These are phyloP conservation scores for Apocheima hispidaria DNA, from an alignment of 2,888 invertebrate species.

Conservation along the genomic window DNA sequence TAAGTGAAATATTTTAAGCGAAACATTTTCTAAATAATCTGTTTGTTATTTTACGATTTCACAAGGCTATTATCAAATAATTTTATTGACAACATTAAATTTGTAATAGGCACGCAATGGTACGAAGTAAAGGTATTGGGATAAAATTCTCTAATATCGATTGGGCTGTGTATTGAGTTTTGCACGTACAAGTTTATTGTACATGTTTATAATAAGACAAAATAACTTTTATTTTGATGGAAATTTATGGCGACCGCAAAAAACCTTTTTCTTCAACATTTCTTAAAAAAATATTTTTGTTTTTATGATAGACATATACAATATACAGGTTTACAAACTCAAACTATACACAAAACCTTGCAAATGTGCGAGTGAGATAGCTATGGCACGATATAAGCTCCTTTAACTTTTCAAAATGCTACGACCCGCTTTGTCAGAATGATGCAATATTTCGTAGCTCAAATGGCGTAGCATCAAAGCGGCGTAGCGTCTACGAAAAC, in stretches of 20 bases:
- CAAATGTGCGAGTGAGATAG: too few relatives aligned
- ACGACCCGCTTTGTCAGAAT: slow-evolving; percentile 1
- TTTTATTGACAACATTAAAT: slow-evolving; percentile 12
- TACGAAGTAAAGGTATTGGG: slow-evolving; percentile 1
- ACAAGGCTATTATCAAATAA: slow-evolving; percentile 9
- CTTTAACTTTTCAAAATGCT: slow-evolving; percentile 1
- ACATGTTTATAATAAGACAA: too few relatives aligned
- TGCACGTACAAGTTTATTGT: background rate
- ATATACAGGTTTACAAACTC: too few relatives aligned
- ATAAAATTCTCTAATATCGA: background rate
- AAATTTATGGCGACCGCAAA: too few relatives aligned
- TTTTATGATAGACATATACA: too few relatives aligned
- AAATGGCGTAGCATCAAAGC: slow-evolving; percentile 19
- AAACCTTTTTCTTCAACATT: too few relatives aligned
- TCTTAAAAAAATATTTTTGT: too few relatives aligned
- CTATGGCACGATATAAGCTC: too few relatives aligned
- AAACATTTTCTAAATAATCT: slow-evolving; percentile 20
- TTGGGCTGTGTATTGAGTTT: background rate
- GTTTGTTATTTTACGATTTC: slow-evolving; percentile 17
- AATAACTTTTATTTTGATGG: too few relatives aligned
- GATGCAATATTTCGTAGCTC: slow-evolving; percentile 13
- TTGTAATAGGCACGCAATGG: background rate
- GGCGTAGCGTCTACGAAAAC: slow-evolving; percentile 15
- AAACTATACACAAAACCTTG: too few relatives aligned
- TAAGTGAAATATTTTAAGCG: background rate